phyloP scores from a whole-genome alignment of 2,797 vertebrate species.

The Pseudocheirus occidentalis region DNA sequence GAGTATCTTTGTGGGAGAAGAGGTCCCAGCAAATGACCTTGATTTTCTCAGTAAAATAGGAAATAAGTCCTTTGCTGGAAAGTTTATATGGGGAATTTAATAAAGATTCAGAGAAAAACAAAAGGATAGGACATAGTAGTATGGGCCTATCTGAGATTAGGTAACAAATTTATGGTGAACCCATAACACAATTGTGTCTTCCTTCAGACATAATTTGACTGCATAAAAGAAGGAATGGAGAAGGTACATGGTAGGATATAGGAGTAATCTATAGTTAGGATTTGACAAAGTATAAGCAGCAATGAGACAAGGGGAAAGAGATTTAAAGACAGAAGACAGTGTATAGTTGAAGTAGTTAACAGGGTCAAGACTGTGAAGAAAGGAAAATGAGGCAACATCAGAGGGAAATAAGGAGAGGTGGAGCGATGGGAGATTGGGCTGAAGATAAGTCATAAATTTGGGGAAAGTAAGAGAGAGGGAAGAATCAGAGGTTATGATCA shows the following conservation, averaged over 20 bases:
- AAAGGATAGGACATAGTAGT: background rate
- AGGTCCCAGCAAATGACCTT: background rate
- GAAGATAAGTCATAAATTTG: background rate
- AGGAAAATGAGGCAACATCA: background rate
- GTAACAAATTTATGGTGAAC: background rate
- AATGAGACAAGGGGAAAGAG: background rate
- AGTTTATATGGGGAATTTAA: background rate
- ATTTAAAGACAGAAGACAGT: background rate
- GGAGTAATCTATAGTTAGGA: background rate
- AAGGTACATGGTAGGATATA: background rate
- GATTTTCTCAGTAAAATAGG: background rate
- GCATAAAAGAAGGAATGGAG: background rate
- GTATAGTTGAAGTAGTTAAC: background rate
- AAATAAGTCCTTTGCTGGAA: background rate
- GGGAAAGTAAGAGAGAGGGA: background rate
- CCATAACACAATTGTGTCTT: background rate
- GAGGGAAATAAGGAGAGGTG: background rate
- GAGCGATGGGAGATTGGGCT: background rate
- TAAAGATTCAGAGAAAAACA: background rate
- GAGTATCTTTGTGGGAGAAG: background rate
- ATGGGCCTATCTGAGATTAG: background rate
- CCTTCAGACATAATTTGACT: background rate
- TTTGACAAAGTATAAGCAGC: background rate
- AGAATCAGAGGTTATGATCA: background rate
- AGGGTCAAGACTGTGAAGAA: background rate